These are phyloP conservation scores for Hydropotes inermis DNA, from an alignment of 2,113 vertebrate genomes.

Conservation along the genomic window DNA sequence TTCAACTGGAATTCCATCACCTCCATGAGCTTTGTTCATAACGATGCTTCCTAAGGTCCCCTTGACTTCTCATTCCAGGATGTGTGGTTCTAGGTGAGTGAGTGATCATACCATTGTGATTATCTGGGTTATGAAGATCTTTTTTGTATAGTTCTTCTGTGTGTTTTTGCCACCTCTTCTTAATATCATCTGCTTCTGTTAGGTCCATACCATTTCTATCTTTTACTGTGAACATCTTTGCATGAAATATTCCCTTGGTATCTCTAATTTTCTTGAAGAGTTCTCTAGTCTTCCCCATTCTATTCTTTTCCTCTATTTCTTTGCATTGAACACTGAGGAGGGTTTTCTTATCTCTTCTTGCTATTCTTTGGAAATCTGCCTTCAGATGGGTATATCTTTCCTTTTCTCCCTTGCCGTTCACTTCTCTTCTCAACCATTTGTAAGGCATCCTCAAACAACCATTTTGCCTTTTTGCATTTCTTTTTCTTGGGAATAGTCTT, in stretches of 20 bases:
- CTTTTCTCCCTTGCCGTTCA: background rate
- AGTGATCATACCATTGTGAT: background rate
- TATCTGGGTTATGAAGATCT: background rate
- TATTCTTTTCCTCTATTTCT: background rate
- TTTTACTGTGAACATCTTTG: background rate
- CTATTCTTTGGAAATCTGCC: background rate
- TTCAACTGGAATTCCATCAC: background rate
- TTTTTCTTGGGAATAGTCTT: background rate
- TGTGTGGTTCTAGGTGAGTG: background rate
- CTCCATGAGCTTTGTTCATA: background rate
- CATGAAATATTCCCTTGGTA: background rate
- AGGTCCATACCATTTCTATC: background rate
- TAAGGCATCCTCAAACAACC: background rate
- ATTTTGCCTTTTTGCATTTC: background rate
- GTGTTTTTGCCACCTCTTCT: background rate
- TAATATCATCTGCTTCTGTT: background rate
- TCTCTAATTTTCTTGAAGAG: background rate
- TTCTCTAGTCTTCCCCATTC: background rate
- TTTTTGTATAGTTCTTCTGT: background rate
- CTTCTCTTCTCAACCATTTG: background rate
- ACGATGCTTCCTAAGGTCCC: background rate
- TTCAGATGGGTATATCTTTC: background rate
- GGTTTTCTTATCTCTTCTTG: background rate
- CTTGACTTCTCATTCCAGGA: background rate
- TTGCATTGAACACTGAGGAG: background rate